Conservation (phyloP, 2,113 vertebrate species). For the Lathamus discolor region DNA sequence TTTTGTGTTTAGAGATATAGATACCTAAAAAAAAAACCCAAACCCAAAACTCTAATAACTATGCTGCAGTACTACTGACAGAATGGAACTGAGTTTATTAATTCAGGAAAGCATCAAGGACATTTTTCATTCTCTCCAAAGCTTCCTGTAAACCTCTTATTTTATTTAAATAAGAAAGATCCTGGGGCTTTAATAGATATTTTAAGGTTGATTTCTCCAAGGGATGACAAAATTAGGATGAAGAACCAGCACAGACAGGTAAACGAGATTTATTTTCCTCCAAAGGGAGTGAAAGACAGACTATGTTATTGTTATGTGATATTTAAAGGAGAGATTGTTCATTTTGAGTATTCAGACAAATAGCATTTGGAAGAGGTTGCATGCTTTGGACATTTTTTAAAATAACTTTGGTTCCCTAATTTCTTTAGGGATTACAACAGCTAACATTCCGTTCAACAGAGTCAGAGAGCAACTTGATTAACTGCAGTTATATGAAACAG, state of each 20-base stretch:
- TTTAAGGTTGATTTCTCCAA: slow-evolving; percentile 36
- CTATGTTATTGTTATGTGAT: background rate
- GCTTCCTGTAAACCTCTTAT: background rate
- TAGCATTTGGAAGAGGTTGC: slow-evolving; percentile 43
- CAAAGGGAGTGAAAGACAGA: slow-evolving; percentile 17
- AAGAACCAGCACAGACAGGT: background rate
- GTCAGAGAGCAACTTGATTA: slow-evolving; percentile 48
- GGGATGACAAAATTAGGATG: slow-evolving; percentile 53
- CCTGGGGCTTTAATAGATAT: background rate
- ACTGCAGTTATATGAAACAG: slow-evolving; percentile 29
- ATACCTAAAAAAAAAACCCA: background rate
- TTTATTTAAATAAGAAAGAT: slow-evolving; percentile 11
- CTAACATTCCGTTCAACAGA: slow-evolving; percentile 22
- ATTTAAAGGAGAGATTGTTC: slow-evolving; percentile 29
- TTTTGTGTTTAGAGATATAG: background rate
- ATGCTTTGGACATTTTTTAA: slow-evolving; percentile 43
- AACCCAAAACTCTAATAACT: background rate
- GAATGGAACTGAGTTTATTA: background rate
- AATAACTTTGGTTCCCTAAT: slow-evolving; percentile 51
- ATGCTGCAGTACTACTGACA: background rate
- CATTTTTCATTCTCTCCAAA: background rate
- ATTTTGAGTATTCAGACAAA: slow-evolving; percentile 54
- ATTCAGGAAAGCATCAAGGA: background rate
- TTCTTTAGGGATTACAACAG: slow-evolving; percentile 45
- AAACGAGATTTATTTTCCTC: slow-evolving; percentile 32